phyloP scores from a whole-genome alignment of 2,113 vertebrate genomes.

The Tupaia chinensis region DNA sequence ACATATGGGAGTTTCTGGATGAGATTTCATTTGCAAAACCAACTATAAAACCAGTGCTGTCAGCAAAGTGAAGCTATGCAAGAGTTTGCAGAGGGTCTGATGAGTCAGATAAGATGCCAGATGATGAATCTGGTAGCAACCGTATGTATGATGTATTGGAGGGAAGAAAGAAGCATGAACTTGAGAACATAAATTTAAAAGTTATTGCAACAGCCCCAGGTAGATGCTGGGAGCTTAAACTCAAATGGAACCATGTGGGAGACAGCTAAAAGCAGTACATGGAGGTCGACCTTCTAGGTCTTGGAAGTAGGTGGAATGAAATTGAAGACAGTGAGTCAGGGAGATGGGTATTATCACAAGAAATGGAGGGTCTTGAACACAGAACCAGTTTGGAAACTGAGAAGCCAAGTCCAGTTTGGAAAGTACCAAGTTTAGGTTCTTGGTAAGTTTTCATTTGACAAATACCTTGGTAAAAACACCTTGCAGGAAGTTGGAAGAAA shows the following conservation, averaged over 20 bases:
- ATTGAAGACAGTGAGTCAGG: neutral
- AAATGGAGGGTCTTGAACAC: neutral
- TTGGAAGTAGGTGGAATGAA: neutral
- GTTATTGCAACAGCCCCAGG: slow-evolving; percentile 24
- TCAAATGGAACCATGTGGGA: neutral
- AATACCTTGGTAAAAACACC: neutral
- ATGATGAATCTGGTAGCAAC: slow-evolving; percentile 28
- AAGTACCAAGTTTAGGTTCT: slow-evolving; percentile 28
- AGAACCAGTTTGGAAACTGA: neutral
- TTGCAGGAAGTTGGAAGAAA: neutral
- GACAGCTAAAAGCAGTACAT: neutral
- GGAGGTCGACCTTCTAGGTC: neutral
- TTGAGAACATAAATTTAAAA: neutral
- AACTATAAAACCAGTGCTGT: slow-evolving; percentile 39
- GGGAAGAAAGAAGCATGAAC: neutral
- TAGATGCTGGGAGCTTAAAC: neutral
- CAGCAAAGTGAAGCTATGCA: slow-evolving; percentile 52
- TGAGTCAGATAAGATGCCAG: slow-evolving; percentile 49
- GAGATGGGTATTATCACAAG: neutral
- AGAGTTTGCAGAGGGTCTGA: slow-evolving; percentile 2
- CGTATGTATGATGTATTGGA: neutral
- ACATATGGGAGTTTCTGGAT: slow-evolving; percentile 54
- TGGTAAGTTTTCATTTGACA: slow-evolving; percentile 7
- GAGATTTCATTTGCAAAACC: slow-evolving; percentile 42
- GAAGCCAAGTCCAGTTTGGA: neutral